Conservation (phyloP, 35 echinoderm and acorn worm genomes). For the Chiridota heheva region DNA sequence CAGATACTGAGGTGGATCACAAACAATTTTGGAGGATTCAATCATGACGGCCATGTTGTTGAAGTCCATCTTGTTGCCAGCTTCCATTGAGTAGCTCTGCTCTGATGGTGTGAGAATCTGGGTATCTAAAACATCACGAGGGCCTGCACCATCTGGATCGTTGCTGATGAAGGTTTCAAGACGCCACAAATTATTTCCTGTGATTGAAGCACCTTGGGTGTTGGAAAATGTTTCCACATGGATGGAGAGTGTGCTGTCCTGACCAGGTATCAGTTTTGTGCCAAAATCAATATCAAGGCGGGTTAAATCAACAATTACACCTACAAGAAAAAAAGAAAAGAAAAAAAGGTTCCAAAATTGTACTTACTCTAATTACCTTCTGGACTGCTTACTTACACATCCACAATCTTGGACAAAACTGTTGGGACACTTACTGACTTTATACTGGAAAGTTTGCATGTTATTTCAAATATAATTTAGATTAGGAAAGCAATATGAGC, state of each 20-base stretch:
- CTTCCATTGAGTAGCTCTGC: conserved; percentile 19
- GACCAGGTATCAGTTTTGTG: conserved; percentile 13
- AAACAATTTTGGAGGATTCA: conserved; percentile 43
- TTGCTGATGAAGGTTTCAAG: conserved; percentile 57
- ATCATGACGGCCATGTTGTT: conserved; percentile 57
- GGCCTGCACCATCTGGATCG: conserved; percentile 35
- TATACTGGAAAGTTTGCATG: too few relatives aligned
- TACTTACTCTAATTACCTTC: neutral
- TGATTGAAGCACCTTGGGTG: conserved; percentile 46
- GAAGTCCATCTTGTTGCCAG: conserved; percentile 57
- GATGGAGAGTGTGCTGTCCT: conserved; percentile 48
- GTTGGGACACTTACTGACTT: too few relatives aligned
- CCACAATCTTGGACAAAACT: too few relatives aligned
- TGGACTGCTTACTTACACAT: too few relatives aligned
- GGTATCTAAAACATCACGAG: conserved; percentile 16
- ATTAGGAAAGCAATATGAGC: too few relatives aligned
- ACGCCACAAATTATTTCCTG: conserved; percentile 69
- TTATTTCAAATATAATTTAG: too few relatives aligned
- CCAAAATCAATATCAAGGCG: conserved; percentile 14
- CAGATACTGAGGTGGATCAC: conserved; percentile 54
- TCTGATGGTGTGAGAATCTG: conserved; percentile 63
- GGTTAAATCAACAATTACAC: conserved; percentile 65
- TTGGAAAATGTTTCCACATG: conserved; percentile 60
- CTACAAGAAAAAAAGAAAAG: conserved; percentile 11
- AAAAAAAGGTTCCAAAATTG: neutral